Conservation (phyloP, 1,140 invertebrate genomes). For the Samia ricini region DNA sequence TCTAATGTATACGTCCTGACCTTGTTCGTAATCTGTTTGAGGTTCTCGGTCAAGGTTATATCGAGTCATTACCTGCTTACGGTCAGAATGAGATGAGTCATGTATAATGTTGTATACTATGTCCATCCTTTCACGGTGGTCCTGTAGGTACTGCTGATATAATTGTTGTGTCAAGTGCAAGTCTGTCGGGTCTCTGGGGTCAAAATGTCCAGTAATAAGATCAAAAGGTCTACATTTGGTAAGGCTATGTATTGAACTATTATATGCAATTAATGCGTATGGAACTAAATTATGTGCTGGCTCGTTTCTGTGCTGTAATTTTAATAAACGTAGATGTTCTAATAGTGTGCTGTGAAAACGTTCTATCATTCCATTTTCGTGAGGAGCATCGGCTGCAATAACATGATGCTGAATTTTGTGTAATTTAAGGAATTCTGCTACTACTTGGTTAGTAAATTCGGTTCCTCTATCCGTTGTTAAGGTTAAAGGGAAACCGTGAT, state of each 20-base stretch:
- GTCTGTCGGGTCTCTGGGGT: constrained; percentile 3
- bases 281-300: background rate
- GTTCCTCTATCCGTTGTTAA: constrained; percentile 2
- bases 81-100: no score
- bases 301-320: background rate
- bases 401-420: constrained; percentile 9
- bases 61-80: no score
- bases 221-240: no score
- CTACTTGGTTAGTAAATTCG: constrained; percentile 7
- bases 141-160: background rate
- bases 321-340: constrained; percentile 5
- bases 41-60: no score
- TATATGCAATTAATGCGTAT: background rate
- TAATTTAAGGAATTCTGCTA: background rate
- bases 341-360: constrained; percentile 2
- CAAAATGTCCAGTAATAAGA: constrained; percentile 2
- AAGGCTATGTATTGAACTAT: constrained; percentile 7
- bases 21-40: no score
- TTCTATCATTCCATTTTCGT: constrained; percentile 8
- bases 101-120: no score
- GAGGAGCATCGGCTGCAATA: background rate
- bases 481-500: constrained; percentile 4
- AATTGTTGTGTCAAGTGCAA: background rate
- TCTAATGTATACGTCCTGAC: no score
- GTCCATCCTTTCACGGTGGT: background rate